A percentile compares a stretch with the other conserved stretches of the same genome.
Conservation (phyloP, 2,888 invertebrate species). For the Portevinia maculata region DNA sequence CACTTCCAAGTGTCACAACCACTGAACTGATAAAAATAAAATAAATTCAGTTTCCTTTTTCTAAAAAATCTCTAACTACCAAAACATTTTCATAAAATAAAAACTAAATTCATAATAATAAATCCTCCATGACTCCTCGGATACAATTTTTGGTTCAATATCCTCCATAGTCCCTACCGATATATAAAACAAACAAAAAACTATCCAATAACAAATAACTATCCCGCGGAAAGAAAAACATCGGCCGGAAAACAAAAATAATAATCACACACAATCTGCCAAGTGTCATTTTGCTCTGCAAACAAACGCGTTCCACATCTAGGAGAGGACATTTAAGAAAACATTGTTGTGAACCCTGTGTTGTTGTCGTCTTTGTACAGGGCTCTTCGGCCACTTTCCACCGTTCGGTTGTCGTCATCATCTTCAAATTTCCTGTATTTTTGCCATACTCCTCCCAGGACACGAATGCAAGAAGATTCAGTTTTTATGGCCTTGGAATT, state of each 20-base stretch:
- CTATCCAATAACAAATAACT: constrained; percentile 44
- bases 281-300: constrained; percentile 40
- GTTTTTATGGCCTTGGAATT: constrained; percentile 71
- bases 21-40: too few relatives aligned
- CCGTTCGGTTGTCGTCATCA: constrained; percentile 22
- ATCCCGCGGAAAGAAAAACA: constrained; percentile 65
- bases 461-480: constrained; percentile 48
- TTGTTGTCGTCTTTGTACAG: constrained; percentile 55
- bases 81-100: too few relatives aligned
- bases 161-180: background rate
- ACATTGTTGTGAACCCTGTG: constrained; percentile 63
- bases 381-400: constrained; percentile 23
- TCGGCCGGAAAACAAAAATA: constrained; percentile 5
- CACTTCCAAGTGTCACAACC: too few relatives aligned
- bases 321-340: constrained; percentile 61
- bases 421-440: constrained; percentile 66
- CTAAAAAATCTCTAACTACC: too few relatives aligned
- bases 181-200: background rate
- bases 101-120: too few relatives aligned
- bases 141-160: background rate
- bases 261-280: constrained; percentile 36
- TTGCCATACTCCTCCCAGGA: constrained; percentile 21
- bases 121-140: too few relatives aligned
- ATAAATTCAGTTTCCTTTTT: too few relatives aligned
- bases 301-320: constrained; percentile 13